phyloP scores from a whole-genome alignment of 2,797 vertebrate species.

The Otus scops region DNA sequence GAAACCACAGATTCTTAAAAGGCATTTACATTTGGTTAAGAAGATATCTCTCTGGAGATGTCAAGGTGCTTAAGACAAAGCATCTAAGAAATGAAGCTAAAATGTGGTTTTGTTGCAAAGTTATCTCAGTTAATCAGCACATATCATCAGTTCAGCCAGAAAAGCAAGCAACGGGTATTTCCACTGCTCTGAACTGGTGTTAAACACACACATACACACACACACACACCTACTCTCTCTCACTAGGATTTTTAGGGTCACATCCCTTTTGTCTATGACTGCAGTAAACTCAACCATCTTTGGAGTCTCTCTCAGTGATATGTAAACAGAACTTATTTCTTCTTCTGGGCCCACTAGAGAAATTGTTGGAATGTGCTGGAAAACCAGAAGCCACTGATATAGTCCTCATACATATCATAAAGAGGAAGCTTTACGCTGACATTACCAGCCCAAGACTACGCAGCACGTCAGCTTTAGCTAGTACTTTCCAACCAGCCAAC shows the following conservation, averaged over 20 bases:
- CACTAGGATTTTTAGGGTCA: neutral
- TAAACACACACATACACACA: neutral
- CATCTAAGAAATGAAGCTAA: neutral
- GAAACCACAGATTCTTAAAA: slow-evolving; percentile 94
- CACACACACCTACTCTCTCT: too few species aligned
- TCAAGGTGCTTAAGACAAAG: neutral
- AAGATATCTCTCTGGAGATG: neutral
- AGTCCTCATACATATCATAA: neutral
- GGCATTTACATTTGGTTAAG: neutral
- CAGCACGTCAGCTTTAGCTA: neutral
- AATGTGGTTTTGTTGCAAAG: neutral
- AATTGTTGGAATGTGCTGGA: neutral
- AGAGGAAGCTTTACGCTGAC: neutral
- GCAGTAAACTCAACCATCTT: neutral
- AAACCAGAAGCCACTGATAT: neutral
- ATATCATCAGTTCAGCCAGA: neutral
- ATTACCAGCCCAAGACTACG: neutral
- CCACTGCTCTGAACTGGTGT: neutral
- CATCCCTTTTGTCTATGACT: neutral
- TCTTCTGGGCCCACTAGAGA: neutral
- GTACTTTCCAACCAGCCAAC: neutral
- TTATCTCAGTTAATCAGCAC: neutral
- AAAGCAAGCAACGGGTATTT: neutral
- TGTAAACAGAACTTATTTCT: neutral
- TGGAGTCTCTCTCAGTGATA: neutral